Evolutionary conservation across 2,113 vertebrate species (phyloP), one percentile per base, ranked within the genome.

Genomic region (Melanerpes aurifrons): DNA sequence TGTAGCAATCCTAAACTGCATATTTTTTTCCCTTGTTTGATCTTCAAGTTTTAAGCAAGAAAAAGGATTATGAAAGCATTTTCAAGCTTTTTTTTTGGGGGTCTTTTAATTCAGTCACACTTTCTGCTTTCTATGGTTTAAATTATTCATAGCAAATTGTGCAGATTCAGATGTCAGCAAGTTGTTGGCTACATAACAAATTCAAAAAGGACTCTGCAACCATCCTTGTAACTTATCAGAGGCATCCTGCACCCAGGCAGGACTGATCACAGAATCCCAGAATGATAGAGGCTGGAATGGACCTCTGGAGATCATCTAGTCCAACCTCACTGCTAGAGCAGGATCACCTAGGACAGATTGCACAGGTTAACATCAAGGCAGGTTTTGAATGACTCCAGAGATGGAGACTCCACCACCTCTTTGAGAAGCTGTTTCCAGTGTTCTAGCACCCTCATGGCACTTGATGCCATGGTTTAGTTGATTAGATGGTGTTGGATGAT

Each of bases 1-100:
- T 53, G 19, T 79, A 81, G 48, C 71, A 76, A 86, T 89, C 45
- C 37, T 82, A 87, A 93, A 87, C 45, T 80, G 48, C 14, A 56
- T 4, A 57, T 89, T 89, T 88, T 87, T 90, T 89, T 87, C 87
- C 89, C 37, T 57, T 77, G 47, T 94, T 96, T 95, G 63, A 93
- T 92, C 82, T 90, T 92, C 71, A 88, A 72, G 45, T 94, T 95
- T 97, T 92, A 82, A 79, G 83, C 37, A 85, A 76, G 37, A 58
- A 82, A 90, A 90, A 68, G 20, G 70, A 89, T 80, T 28, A 62
- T 75, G 40, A 95, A 93, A 92, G 35, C 29, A 75, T 85, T 91
- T 95, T 79, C 15, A 88, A 94, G 59, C 21, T 53, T 53, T 53
- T 53, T 53, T 53, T 53, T 25, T 17, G 16, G 6, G 45, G 0